phyloP scores from a whole-genome alignment of 1,140 invertebrate genomes.

The Drosophila ironensis region DNA sequence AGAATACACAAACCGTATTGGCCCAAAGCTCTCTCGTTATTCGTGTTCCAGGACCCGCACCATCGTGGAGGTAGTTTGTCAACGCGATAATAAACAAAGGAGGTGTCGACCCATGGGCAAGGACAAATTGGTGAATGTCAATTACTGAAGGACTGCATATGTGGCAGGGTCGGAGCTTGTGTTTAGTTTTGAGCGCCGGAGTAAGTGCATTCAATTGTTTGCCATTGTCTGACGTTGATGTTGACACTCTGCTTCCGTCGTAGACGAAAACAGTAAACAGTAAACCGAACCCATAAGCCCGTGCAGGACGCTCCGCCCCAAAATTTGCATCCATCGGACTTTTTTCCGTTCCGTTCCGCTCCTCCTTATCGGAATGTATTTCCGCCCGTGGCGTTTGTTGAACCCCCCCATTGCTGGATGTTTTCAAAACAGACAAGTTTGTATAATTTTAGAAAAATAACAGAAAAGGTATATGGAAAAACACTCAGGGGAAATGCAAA shows the following conservation, averaged over 20 bases:
- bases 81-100: too few relatives aligned
- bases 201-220: slow-evolving; percentile 46
- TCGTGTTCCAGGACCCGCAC: too few relatives aligned
- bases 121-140: background rate
- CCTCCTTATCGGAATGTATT: slow-evolving; percentile 53
- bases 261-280: slow-evolving; percentile 58
- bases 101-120: background rate
- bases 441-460: slow-evolving; percentile 48
- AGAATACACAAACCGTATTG: too few relatives aligned
- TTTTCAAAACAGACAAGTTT: slow-evolving; percentile 48
- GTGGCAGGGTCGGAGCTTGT: slow-evolving; percentile 12
- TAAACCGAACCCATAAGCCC: slow-evolving; percentile 22
- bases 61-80: too few relatives aligned
- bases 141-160: slow-evolving; percentile 47
- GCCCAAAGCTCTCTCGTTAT: too few relatives aligned
- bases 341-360: slow-evolving; percentile 8
- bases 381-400: slow-evolving; percentile 67
- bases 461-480: slow-evolving; percentile 29
- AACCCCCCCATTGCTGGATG: slow-evolving; percentile 44
- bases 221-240: slow-evolving; percentile 12
- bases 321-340: slow-evolving; percentile 16
- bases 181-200: slow-evolving; percentile 29
- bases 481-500: slow-evolving; percentile 67
- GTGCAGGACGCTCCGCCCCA: slow-evolving; percentile 28
- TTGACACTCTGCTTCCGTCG: slow-evolving; percentile 52